Conservation (phyloP, 2,888 invertebrate species). For the Heliothis peltigera region DNA sequence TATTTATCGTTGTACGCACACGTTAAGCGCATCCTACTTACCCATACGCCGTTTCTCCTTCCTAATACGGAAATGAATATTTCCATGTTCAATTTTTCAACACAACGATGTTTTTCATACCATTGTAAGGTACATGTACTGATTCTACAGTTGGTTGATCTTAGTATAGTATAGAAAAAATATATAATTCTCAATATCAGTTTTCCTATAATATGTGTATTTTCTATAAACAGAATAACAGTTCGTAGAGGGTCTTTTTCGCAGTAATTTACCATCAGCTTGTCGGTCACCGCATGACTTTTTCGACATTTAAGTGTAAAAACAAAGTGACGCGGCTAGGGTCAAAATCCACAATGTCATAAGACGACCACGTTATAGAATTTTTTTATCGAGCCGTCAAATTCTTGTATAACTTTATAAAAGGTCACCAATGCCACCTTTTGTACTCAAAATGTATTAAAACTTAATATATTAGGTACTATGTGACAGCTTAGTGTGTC, state of each 20-base stretch:
- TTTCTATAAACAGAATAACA: no score
- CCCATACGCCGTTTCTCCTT: constrained; percentile 15
- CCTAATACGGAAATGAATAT: not conserved
- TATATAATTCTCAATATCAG: no score
- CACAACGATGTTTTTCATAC: no score
- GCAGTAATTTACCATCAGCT: constrained; percentile 1
- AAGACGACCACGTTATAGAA: constrained; percentile 33
- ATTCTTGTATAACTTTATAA: constrained; percentile 13
- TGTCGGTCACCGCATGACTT: constrained; percentile 36
- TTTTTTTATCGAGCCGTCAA: constrained; percentile 38
- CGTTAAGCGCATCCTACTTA: constrained; percentile 11
- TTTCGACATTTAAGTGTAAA: constrained; percentile 36
- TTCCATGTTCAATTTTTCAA: no score
- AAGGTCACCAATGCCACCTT: constrained; percentile 63
- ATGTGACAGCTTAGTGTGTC: no score
- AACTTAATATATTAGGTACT: not conserved
- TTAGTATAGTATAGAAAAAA: no score
- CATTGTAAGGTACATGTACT: no score
- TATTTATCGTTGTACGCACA: constrained; percentile 11
- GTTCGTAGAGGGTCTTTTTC: constrained; percentile 17
- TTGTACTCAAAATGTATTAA: constrained; percentile 20
- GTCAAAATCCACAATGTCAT: constrained; percentile 61
- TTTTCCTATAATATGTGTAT: no score
- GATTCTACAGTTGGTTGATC: no score
- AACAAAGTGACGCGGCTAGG: constrained; percentile 34